phyloP scores from a whole-genome alignment of 2,797 vertebrate genomes.

The Crocodylus rhombifer region DNA sequence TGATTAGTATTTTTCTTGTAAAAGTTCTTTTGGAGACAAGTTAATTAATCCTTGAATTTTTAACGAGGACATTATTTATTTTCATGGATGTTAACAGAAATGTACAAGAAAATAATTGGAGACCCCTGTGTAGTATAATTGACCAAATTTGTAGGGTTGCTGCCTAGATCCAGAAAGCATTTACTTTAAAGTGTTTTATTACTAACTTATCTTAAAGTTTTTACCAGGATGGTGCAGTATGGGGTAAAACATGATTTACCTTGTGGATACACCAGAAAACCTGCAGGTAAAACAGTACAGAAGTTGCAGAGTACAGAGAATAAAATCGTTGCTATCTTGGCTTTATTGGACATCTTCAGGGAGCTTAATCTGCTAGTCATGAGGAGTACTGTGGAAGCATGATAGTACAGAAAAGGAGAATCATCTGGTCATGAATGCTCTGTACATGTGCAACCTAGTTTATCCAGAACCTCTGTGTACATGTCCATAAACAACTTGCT shows the following conservation, averaged over 20 bases:
- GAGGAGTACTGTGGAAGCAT: neutral
- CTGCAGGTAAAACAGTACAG: neutral
- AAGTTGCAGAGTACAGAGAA: neutral
- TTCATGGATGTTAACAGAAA: neutral
- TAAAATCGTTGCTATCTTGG: neutral
- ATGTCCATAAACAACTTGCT: neutral
- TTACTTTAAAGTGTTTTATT: neutral
- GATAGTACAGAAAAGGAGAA: neutral
- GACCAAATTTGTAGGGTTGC: neutral
- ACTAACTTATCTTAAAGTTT: neutral
- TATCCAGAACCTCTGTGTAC: neutral
- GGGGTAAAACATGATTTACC: no score
- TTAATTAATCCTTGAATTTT: neutral
- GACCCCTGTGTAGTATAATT: neutral
- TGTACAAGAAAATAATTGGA: neutral
- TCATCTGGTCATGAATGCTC: neutral
- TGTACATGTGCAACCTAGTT: neutral
- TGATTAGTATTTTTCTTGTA: neutral
- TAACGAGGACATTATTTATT: neutral
- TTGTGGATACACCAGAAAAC: neutral
- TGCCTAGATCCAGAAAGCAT: neutral
- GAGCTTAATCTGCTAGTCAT: neutral
- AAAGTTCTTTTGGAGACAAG: neutral
- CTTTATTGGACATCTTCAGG: neutral
- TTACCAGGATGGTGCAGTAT: no score